A percentile compares a stretch with the other conserved stretches of the same genome.
These are phyloP conservation scores for Lordiphosa fenestrarum DNA, from an alignment of 2,888 invertebrate genomes.

Conservation along the genomic window DNA sequence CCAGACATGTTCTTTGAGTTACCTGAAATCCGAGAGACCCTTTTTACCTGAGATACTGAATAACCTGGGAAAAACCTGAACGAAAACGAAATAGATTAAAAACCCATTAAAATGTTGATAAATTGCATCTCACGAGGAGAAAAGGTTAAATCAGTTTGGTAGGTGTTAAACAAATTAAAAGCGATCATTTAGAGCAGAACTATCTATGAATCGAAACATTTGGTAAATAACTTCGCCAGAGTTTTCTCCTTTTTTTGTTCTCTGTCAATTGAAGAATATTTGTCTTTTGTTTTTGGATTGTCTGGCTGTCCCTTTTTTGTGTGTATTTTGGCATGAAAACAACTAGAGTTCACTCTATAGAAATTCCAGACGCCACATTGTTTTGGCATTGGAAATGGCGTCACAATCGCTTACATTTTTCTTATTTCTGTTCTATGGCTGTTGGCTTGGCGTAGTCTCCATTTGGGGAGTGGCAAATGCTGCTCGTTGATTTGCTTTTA, in stretches of 20 bases:
- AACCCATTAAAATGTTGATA: constrained; percentile 64
- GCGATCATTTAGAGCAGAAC: constrained; percentile 37
- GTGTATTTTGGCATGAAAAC: constrained; percentile 50
- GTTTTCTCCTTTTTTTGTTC: constrained; percentile 3
- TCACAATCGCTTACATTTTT: constrained; percentile 36
- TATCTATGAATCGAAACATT: neutral
- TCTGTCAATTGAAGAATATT: constrained; percentile 38
- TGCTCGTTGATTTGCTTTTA: constrained; percentile 65
- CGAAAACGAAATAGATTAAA: constrained; percentile 54
- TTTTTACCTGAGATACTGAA: constrained; percentile 20
- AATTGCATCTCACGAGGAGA: constrained; percentile 38
- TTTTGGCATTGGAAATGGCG: constrained; percentile 38
- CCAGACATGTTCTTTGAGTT: constrained; percentile 39
- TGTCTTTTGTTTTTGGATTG: constrained; percentile 28
- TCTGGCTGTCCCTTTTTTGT: constrained; percentile 1
- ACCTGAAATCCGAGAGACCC: constrained; percentile 22
- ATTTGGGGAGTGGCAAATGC: constrained; percentile 40
- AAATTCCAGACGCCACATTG: constrained; percentile 51
- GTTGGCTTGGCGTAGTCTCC: constrained; percentile 51
- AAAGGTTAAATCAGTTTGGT: constrained; percentile 39
- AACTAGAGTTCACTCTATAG: constrained; percentile 39
- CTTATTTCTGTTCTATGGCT: constrained; percentile 24
- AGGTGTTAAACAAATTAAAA: constrained; percentile 62
- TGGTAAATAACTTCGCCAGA: neutral
- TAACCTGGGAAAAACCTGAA: constrained; percentile 29